Conservation (phyloP, 2,113 vertebrate species). For the Anguilla japonica region DNA sequence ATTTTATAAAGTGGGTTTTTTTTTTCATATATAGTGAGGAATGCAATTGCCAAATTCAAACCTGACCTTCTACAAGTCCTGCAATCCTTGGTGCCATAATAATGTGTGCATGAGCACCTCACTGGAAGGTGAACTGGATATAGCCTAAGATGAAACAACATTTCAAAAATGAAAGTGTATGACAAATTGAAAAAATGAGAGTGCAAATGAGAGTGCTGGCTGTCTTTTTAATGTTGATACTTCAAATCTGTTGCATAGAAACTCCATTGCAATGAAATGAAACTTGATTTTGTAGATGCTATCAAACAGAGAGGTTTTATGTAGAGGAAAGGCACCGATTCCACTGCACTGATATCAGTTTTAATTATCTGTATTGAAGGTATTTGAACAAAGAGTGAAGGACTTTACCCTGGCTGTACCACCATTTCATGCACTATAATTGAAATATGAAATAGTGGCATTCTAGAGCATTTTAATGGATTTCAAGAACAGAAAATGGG, state of each 20-base stretch:
- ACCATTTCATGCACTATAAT: not conserved
- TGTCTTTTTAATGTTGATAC: not conserved
- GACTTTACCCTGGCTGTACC: not conserved
- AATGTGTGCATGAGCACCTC: not conserved
- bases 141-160: too few relatives aligned
- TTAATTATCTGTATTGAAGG: not conserved
- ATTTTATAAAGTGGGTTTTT: too few relatives aligned
- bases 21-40: too few relatives aligned
- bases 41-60: too few relatives aligned
- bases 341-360: too few relatives aligned
- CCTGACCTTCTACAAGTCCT: too few relatives aligned
- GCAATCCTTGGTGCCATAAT: not conserved
- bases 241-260: not conserved
- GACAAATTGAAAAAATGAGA: too few relatives aligned
- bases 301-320: too few relatives aligned
- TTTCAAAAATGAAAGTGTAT: not conserved
- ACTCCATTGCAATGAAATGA: not conserved
- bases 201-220: too few relatives aligned
- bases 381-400: not conserved
- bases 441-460: not conserved
- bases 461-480: not conserved
- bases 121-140: too few relatives aligned
- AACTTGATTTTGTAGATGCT: too few relatives aligned
- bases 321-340: too few relatives aligned
- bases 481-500: constrained; percentile 5